Evolutionary conservation across 2,113 vertebrate species (phyloP), one percentile per base, ranked within the genome.

Genomic region (Cricetomys ansorgei): DNA sequence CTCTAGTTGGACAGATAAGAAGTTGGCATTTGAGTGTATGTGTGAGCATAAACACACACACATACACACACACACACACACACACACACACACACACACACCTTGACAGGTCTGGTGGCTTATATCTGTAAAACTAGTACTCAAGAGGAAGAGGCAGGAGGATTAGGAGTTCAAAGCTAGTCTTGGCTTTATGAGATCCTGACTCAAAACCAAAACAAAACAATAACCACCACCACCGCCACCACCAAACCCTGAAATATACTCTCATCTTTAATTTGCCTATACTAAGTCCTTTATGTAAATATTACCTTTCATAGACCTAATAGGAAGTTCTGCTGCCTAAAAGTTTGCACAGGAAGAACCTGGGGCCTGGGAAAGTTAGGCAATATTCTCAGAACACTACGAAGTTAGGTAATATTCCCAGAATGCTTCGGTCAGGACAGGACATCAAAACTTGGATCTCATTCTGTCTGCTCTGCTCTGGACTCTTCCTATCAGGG

Each of bases 331-430:
- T 59, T 72, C 21, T 67, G 16, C 88, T 76, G n/a, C 17, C 21
- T 48, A 75, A 65, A 70, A 69, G 91, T 95, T 72, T 31, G 55
- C 40, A 81, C 45, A 91, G 65, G n/a, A 91, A 80, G 23, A 77
- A 72, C 8, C 23, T 62, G 23, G 31, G 29, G 23, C 27, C 37
- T 80, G 31, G 70, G 73, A 55, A 29, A 77, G n/a, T 45, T 87
- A 81, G 86, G 50, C 69, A 48, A 93, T 83, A 89, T 59, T 93
- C 76, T 45, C 59, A 72, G 15, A 91, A 81, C 13, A 69, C 13
- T 65, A 85, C 65, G 48, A 29, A 87, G n/a, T 40, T 89, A 65
- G 80, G 57, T 84, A 72, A 93, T 83, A 91, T 62, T 92, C 64
- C 34, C 53, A 81, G 25, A 91, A 89, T 69, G 64, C 31, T n/a